A percentile compares a stretch with the other conserved stretches of the same genome.
phyloP scores from a whole-genome alignment of 2,888 invertebrate genomes.

The Digitonthophagus gazella region DNA sequence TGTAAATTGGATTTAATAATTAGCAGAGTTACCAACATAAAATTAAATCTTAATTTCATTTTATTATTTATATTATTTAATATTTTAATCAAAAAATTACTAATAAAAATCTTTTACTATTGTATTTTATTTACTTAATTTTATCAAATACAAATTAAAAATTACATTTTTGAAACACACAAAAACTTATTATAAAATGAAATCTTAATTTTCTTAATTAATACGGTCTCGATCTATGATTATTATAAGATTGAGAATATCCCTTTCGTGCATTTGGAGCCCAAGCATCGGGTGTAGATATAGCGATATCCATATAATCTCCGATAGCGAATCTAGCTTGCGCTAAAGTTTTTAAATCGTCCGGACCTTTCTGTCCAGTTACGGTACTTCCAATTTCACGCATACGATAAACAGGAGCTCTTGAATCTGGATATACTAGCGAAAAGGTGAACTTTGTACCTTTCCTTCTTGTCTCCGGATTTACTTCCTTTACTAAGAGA shows the following conservation, averaged over 20 bases:
- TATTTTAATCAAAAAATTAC: too few species aligned
- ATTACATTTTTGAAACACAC: too few species aligned
- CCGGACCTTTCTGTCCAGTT: conserved; percentile 87
- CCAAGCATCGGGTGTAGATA: conserved; percentile 78
- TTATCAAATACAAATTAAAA: too few species aligned
- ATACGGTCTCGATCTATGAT: conserved; percentile 59
- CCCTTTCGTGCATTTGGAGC: conserved; percentile 62
- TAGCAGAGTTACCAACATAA: too few species aligned
- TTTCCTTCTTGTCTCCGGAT: conserved; percentile 91
- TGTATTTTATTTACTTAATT: too few species aligned
- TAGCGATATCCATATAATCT: conserved; percentile 96
- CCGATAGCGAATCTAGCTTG: conserved; percentile 90
- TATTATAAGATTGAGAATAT: conserved; percentile 61
- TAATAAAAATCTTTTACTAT: too few species aligned
- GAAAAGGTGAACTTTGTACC: conserved; percentile 98
- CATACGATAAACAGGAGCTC: conserved; percentile 80
- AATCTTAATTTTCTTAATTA: conserved; percentile 35
- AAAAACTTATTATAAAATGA: neutral
- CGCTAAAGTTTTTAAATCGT: conserved; percentile 89
- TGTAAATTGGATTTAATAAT: too few species aligned
- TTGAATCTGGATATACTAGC: conserved; percentile 77
- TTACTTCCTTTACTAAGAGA: conserved; percentile 96
- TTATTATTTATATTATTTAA: too few species aligned
- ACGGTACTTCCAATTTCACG: conserved; percentile 94
- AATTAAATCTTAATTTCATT: too few species aligned